Evolutionary conservation across 2,797 vertebrate genomes (phyloP).

Genomic region (Otus scops): DNA sequence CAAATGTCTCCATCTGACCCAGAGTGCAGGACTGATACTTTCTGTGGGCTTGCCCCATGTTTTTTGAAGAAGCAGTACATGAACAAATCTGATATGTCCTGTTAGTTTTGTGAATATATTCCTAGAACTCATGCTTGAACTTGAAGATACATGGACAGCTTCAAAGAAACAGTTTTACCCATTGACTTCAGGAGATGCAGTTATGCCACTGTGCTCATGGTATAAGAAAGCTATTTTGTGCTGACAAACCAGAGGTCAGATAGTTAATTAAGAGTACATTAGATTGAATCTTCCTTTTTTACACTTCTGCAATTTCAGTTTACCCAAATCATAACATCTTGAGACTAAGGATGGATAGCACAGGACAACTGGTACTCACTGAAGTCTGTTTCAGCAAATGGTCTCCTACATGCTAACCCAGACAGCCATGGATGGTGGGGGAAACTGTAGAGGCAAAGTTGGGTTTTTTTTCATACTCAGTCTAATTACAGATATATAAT

Average conservation of each 20-base stretch:
- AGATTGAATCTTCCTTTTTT: background rate
- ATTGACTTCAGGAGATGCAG: background rate
- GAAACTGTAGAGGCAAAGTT: background rate
- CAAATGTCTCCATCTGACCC: background rate
- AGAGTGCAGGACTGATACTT: background rate
- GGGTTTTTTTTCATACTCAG: background rate
- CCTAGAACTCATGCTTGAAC: background rate
- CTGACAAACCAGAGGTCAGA: background rate
- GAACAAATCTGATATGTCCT: background rate
- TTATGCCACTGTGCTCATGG: background rate
- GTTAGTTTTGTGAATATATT: background rate
- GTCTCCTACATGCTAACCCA: background rate
- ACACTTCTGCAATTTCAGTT: background rate
- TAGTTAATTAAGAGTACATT: background rate
- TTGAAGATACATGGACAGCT: background rate
- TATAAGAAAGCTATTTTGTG: background rate
- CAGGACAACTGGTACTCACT: background rate
- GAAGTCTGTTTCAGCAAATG: background rate
- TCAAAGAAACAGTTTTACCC: background rate
- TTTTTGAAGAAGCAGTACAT: background rate
- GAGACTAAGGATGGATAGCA: background rate
- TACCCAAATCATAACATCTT: background rate
- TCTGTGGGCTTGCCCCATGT: background rate
- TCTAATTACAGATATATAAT: background rate
- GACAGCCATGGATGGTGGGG: background rate